phyloP scores from a whole-genome alignment of 2,888 invertebrate species.

The Pachycephus smyrnensis region DNA sequence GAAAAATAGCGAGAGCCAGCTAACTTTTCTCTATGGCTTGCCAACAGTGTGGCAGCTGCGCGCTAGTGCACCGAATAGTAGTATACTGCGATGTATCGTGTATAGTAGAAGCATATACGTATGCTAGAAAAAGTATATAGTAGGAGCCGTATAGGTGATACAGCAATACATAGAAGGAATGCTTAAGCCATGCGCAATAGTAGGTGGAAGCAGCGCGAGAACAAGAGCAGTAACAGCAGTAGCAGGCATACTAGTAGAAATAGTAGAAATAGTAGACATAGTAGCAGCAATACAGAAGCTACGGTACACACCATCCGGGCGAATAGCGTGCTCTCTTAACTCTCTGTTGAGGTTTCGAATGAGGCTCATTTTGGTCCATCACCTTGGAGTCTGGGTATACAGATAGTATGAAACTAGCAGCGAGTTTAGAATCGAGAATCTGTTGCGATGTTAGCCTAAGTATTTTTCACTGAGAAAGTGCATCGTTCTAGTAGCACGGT shows the following conservation, averaged over 20 bases:
- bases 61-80: not conserved
- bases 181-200: not conserved
- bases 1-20: constrained; percentile 57
- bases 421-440: not conserved
- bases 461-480: not conserved
- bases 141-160: not conserved
- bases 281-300: not conserved
- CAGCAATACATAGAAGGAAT: not conserved
- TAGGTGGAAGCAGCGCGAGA: not conserved
- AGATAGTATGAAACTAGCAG: not conserved
- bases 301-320: not conserved
- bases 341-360: constrained; percentile 45
- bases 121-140: not conserved
- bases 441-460: not conserved
- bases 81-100: not conserved
- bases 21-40: constrained; percentile 48
- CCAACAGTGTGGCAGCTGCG: constrained; percentile 11
- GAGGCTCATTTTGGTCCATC: constrained; percentile 48
- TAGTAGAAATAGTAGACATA: not conserved
- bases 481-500: not conserved
- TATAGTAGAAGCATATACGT: not conserved
- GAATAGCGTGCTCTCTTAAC: constrained; percentile 41
- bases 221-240: not conserved
- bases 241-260: not conserved
- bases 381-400: constrained; percentile 17